A percentile compares a stretch with the other conserved stretches of the same genome.
These are phyloP conservation scores for Drosophila emarginata DNA, from an alignment of 2,888 invertebrate genomes.

Conservation along the genomic window DNA sequence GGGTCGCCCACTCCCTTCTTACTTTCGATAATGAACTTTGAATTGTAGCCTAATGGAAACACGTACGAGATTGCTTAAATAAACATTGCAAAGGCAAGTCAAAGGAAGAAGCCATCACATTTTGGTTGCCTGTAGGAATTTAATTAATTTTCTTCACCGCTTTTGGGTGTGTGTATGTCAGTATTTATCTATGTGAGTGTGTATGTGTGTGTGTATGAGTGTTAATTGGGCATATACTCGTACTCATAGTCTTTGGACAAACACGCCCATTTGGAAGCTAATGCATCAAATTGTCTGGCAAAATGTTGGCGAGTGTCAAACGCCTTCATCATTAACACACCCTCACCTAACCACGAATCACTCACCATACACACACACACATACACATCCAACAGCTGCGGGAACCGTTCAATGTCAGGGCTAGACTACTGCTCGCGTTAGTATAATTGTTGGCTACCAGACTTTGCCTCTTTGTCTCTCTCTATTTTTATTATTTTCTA, in stretches of 20 bases:
- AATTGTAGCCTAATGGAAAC: slow-evolving; percentile 77
- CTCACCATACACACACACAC: not conserved
- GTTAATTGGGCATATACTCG: slow-evolving; percentile 63
- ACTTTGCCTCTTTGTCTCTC: slow-evolving; percentile 4
- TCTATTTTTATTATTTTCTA: not conserved
- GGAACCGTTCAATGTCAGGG: slow-evolving; percentile 60
- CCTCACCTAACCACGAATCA: slow-evolving; percentile 29
- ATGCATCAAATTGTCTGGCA: slow-evolving; percentile 71
- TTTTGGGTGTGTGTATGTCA: slow-evolving; percentile 49
- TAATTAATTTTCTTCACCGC: slow-evolving; percentile 69
- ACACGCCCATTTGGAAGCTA: slow-evolving; percentile 62
- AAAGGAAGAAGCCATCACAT: slow-evolving; percentile 14
- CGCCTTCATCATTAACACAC: slow-evolving; percentile 41
- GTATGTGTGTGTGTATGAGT: slow-evolving; percentile 31
- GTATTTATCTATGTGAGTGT: slow-evolving; percentile 1
- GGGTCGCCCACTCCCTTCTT: slow-evolving; percentile 12
- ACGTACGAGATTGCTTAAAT: slow-evolving; percentile 71
- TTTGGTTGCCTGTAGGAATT: slow-evolving; percentile 44
- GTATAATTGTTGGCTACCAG: slow-evolving; percentile 59
- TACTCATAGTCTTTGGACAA: slow-evolving; percentile 45
- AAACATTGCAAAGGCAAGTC: slow-evolving; percentile 42
- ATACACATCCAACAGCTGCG: not conserved
- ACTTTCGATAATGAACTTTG: slow-evolving; percentile 70
- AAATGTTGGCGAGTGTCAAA: slow-evolving; percentile 57
- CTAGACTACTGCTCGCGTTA: slow-evolving; percentile 37